Percentiles rank a stretch among this genome's conserved stretches.
Conservation (phyloP, 1,140 invertebrate species). For the Samia ricini region DNA sequence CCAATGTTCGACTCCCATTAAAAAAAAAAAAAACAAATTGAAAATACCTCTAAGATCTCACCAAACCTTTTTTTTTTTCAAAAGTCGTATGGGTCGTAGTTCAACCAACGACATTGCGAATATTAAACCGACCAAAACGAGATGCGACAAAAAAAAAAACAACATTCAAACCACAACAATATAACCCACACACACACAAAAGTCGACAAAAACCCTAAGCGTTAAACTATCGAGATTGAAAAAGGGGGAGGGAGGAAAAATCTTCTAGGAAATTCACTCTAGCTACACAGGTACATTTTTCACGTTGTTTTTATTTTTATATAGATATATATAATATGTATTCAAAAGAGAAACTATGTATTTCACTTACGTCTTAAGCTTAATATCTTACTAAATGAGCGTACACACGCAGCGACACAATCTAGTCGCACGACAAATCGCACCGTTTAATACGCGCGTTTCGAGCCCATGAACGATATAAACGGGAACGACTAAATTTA, state of each 20-base stretch:
- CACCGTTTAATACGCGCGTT: background rate
- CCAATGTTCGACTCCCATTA: conserved; percentile 6
- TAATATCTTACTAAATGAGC: conserved; percentile 32
- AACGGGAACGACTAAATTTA: conserved; percentile 59
- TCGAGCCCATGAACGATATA: conserved; percentile 18
- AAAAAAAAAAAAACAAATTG: background rate
- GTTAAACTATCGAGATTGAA: conserved; percentile 14
- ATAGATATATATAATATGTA: too few relatives aligned
- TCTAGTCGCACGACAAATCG: conserved; percentile 1
- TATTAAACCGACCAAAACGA: background rate
- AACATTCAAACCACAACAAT: conserved; percentile 48
- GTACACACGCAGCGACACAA: conserved; percentile 28
- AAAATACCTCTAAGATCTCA: background rate
- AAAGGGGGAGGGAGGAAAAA: conserved; percentile 26
- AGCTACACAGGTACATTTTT: conserved; percentile 74
- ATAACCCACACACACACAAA: too few relatives aligned
- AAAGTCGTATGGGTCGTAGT: too few relatives aligned
- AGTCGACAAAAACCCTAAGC: conserved; percentile 25
- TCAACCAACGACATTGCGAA: too few relatives aligned
- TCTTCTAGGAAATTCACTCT: conserved; percentile 64
- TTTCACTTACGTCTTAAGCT: conserved; percentile 54
- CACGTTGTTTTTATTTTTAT: conserved; percentile 30
- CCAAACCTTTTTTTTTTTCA: background rate
- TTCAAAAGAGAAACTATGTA: background rate
- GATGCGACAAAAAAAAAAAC: conserved; percentile 15